Base-by-base conservation (phyloP, 2,797 vertebrate species). In the Gephyroberyx darwinii region DNA sequence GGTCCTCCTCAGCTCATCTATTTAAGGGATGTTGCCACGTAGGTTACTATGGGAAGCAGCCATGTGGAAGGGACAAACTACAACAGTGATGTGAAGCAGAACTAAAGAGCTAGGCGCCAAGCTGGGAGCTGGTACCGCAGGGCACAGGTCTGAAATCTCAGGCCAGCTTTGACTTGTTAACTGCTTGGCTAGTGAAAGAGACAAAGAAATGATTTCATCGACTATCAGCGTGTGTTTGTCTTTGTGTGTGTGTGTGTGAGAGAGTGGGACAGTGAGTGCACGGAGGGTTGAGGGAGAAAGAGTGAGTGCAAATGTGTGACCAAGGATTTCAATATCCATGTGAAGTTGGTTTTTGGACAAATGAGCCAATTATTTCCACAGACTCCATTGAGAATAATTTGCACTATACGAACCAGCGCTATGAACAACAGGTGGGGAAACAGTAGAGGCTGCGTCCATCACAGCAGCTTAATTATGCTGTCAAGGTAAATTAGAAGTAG, bases 341-440 rank as follows among this genome's bases (percentile, higher is more conserved):
- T 74, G 69, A 82, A 66, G 72, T 19, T 14, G 63, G 79, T 74
- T 77, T 73, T 59, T 71, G 71, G 75, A 83, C 84, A 84, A 88
- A 88, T 85, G 79, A 85, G 74, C 60, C 75, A 78, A 81, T 87
- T 85, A 85, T 74, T 86, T 68, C 69, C 68, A 65, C 58, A 9
- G 50, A 71, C 65, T 83, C 85, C 47, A 8, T 54, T 14, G 82
- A 77, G 80, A 72, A 69, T 82, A 62, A 70, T 88, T 85, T 81
- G 75, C 69, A 83, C 58, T 56, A 57, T 77, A 80, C 80, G 85
- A 80, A 84, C 72, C 19, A 81, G 43, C 69, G 61, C 69, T 76
- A 26, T 26, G 26, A 84, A 88, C 78, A 78, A 79, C 81, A 71
- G 81, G 72, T 72, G 62, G 65, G 59, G 69, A 58, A 66, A 39